These are phyloP conservation scores for Tachypleus tridentatus DNA, from an alignment of 1,140 invertebrate species.

Conservation along the genomic window DNA sequence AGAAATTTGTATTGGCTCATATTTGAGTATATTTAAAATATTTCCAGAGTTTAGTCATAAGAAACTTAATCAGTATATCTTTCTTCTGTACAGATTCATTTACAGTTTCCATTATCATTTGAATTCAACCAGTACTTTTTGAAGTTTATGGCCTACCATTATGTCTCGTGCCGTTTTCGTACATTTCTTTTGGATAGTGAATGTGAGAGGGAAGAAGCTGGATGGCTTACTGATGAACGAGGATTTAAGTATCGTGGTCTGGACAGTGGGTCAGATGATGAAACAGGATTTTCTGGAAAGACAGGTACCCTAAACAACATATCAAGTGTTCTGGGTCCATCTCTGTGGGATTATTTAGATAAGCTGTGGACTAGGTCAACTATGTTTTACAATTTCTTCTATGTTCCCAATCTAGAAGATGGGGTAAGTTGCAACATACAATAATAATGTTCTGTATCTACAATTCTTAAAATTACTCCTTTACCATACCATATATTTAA, in stretches of 20 bases:
- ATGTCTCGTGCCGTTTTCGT: conserved; percentile 86
- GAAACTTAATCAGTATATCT: too few species aligned
- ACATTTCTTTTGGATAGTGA: conserved; percentile 93
- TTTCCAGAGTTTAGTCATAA: too few species aligned
- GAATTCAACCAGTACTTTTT: conserved; percentile 95
- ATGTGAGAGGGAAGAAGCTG: conserved; percentile 76
- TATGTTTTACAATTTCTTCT: conserved; percentile 86
- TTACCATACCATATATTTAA: too few species aligned
- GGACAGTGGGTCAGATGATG: conserved; percentile 23
- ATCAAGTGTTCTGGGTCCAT: conserved; percentile 46
- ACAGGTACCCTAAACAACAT: conserved; percentile 11
- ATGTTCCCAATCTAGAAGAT: conserved; percentile 61
- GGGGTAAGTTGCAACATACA: conserved; percentile 26
- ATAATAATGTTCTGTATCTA: too few species aligned
- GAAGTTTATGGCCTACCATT: conserved; percentile 90
- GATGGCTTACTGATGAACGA: conserved; percentile 33
- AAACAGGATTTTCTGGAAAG: conserved; percentile 19
- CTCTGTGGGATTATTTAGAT: conserved; percentile 91
- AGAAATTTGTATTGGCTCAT: too few species aligned
- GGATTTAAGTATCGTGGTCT: conserved; percentile 17
- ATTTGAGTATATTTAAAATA: too few species aligned
- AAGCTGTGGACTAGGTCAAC: conserved; percentile 72
- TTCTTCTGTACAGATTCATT: conserved; percentile 20
- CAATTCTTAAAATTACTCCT: too few species aligned
- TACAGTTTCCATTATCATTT: conserved; percentile 89